Conservation (phyloP, 2,797 vertebrate species). For the Arremon brunneinucha region DNA sequence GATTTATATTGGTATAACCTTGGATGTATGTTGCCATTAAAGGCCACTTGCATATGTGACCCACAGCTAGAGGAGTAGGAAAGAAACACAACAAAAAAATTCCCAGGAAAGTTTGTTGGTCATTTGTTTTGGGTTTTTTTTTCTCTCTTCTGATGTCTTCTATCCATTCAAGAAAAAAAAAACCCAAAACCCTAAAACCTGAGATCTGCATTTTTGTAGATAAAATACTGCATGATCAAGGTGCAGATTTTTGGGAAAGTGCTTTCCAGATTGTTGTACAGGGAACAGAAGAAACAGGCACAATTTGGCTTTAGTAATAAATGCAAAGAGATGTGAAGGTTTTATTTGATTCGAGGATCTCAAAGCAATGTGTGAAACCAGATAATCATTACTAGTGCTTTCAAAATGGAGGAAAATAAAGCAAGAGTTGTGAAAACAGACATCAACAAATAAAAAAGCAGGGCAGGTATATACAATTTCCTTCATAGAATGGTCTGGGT, state of each 20-base stretch:
- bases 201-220: slow-evolving; percentile 29
- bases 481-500: background rate
- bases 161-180: background rate
- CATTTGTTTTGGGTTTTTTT: background rate
- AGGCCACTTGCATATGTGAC: background rate
- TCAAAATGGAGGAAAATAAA: background rate
- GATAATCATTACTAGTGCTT: background rate
- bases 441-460: background rate
- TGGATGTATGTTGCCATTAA: background rate
- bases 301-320: background rate
- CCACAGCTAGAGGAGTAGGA: background rate
- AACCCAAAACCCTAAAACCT: background rate
- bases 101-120: background rate
- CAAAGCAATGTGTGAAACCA: background rate
- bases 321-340: background rate
- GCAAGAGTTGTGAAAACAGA: background rate
- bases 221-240: background rate
- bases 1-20: background rate
- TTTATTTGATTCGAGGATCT: background rate
- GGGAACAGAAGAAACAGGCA: background rate
- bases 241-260: background rate
- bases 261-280: background rate
- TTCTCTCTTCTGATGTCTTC: background rate
- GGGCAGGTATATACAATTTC: background rate
- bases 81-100: background rate